Conservation (phyloP, 2,113 vertebrate species). For the Gasterosteus aculeatus region DNA sequence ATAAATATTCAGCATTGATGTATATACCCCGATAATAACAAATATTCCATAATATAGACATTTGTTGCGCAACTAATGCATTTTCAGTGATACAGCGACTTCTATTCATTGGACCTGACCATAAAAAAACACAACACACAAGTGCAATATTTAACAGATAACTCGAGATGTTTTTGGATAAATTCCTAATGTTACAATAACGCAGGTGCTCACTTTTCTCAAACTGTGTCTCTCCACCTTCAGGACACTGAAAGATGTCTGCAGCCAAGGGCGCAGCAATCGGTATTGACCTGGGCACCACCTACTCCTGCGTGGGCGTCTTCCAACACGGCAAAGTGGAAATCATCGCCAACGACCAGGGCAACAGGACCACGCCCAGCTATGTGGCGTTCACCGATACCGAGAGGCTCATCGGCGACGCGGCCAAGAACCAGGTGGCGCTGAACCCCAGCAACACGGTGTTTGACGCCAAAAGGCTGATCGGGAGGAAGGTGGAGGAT, state of each 20-base stretch:
- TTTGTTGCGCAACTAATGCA: too few relatives aligned
- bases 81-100: too few relatives aligned
- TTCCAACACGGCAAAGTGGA: slow-evolving; percentile 92
- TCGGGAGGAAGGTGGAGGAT: slow-evolving; percentile 74
- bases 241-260: slow-evolving; percentile 29
- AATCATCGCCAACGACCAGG: slow-evolving; percentile 73
- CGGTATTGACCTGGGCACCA: slow-evolving; percentile 71
- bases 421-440: slow-evolving; percentile 72
- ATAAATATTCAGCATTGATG: too few relatives aligned
- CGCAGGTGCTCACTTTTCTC: too few relatives aligned
- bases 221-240: too few relatives aligned
- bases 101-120: too few relatives aligned
- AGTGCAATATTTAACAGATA: too few relatives aligned
- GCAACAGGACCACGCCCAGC: slow-evolving; percentile 69
- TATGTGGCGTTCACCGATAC: slow-evolving; percentile 61
- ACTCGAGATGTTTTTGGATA: too few relatives aligned
- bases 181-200: too few relatives aligned
- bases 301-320: slow-evolving; percentile 86
- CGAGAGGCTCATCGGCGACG: slow-evolving; percentile 57
- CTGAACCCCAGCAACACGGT: slow-evolving; percentile 70
- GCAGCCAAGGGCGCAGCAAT: slow-evolving; percentile 43
- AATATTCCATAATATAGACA: too few relatives aligned
- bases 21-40: too few relatives aligned
- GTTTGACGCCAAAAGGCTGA: slow-evolving; percentile 72
- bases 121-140: too few relatives aligned